Evolutionary conservation across 2,797 vertebrate species (phyloP), one percentile per base, ranked within the genome.

Genomic region (Atherinosoma microstoma): DNA sequence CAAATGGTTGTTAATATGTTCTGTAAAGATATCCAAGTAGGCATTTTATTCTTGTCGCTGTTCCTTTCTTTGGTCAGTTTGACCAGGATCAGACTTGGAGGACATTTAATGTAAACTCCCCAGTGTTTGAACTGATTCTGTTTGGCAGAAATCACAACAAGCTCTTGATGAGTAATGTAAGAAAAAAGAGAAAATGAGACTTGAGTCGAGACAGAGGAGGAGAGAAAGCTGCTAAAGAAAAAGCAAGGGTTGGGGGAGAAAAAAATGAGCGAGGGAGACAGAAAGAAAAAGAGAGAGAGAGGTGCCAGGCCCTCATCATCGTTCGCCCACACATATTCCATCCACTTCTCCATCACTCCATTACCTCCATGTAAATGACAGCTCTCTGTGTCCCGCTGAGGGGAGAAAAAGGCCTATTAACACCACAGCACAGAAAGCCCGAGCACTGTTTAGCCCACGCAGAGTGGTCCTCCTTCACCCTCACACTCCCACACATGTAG

Each of bases 351-450:
- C 83, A 89, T 91, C 91, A 90, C 82, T 91, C 87, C 87, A 93
- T 93, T 94, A 91, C 91, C 89, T 93, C 89, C 90, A 94, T 94
- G 91, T 91, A 93, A 93, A 94, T 94, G 92, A 92, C 91, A 91
- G 87, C 89, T 90, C 87, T 90, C 93, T 86, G 85, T 75, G 80
- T 91, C 90, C 89, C 82, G 86, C 91, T 89, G 90, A 91, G 91
- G 89, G 89, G 89, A 91, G 88, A 93, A 91, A 89, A 86, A 92
- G 90, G 87, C 88, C 89, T 93, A 93, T 94, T 94, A 94, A 87
- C 89, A 87, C 79, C 66, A 61, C 70, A 73, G 88, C 78, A 91
- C 84, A 93, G 91, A 91, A 86, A 88, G 88, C 87, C 87, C 54
- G 80, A 92, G 87, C 86, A 89, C 73, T 54, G 87, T 86, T 92